A percentile compares a stretch with the other conserved stretches of the same genome.
phyloP scores from a whole-genome alignment of 1,140 invertebrate species.

The Cydia pomonella region DNA sequence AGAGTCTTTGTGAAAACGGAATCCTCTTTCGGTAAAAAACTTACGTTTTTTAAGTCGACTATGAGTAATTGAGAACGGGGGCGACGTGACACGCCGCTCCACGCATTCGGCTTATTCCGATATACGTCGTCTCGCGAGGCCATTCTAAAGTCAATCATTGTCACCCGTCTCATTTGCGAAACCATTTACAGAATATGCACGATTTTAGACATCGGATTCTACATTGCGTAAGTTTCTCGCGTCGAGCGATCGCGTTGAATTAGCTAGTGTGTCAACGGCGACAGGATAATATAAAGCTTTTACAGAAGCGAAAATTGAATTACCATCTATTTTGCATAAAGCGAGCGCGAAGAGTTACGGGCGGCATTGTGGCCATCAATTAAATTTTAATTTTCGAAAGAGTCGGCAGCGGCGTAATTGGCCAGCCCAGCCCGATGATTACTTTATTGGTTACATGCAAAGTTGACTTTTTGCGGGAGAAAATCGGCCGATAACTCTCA shows the following conservation, averaged over 20 bases:
- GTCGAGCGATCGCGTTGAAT: slow-evolving; percentile 4
- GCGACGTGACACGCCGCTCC: slow-evolving; percentile 35
- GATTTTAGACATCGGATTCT: slow-evolving; percentile 44
- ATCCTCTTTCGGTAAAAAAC: slow-evolving; percentile 40
- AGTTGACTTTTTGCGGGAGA: slow-evolving; percentile 39
- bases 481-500: slow-evolving; percentile 48
- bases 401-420: slow-evolving; percentile 67
- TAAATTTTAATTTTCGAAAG: slow-evolving; percentile 74
- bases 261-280: neutral
- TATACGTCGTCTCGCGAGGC: slow-evolving; percentile 44
- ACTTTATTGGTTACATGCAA: slow-evolving; percentile 72
- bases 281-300: slow-evolving; percentile 5
- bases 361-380: slow-evolving; percentile 55
- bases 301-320: slow-evolving; percentile 67
- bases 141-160: slow-evolving; percentile 66
- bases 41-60: slow-evolving; percentile 43
- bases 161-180: slow-evolving; percentile 50
- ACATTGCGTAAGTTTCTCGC: slow-evolving; percentile 23
- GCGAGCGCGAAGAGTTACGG: slow-evolving; percentile 42
- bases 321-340: slow-evolving; percentile 75
- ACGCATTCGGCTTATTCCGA: slow-evolving; percentile 28
- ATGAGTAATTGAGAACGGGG: slow-evolving; percentile 53
- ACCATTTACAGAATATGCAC: slow-evolving; percentile 48
- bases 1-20: slow-evolving; percentile 48
- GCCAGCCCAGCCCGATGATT: slow-evolving; percentile 64